Evolutionary conservation across 2,888 invertebrate species (phyloP), one percentile per base, ranked within the genome.

Genomic region (Caenorhabditis sp.): DNA sequence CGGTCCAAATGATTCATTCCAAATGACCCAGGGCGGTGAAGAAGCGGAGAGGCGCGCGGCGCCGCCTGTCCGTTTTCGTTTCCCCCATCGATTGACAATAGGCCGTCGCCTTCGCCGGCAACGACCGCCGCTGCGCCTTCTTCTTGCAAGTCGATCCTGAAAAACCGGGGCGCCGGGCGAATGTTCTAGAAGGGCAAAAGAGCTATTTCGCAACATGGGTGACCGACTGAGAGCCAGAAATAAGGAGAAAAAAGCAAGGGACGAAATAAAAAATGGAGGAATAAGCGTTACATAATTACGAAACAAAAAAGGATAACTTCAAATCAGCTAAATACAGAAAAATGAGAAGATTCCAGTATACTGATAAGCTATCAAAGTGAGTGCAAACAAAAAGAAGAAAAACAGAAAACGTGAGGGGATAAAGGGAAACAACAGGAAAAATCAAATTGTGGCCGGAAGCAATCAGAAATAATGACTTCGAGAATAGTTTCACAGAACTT

Each of bases 51-150:
- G 76, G 44, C 40, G 65, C 67, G 74, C 74, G n/a, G n/a, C n/a
- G 71, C 72, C 71, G 74, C 65, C 67, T 74, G 65, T 65, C 76
- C 67, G 60, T 67, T 74, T 64, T 72, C 56, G 37, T 71, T 62
- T 62, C 40, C 28, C n/a, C 24, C 67, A 76, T 76, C 76, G 76
- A 76, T 76, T 60, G 76, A 76, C 76, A 76, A 76, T 76, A 61
- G 76, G 74, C 60, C 60, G 58, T 62, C 71, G 40, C 40, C 40
- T 40, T 37, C 58, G 9, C 37, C 53, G 22, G 56, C 58, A 35
- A 55, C 60, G 22, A 40, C 44, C 20, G 60, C 51, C 56, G 71
- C 71, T 53, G 74, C 74, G 74, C 74, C 74, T 60, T 60, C 65
- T 28, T 74, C 61, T 55, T 18, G 51, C 58, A 50, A 70, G 58